A percentile compares a stretch with the other conserved stretches of the same genome.
Evolutionary conservation across 2,113 vertebrate species (phyloP).

Genomic region (Nesoenas mayeri): DNA sequence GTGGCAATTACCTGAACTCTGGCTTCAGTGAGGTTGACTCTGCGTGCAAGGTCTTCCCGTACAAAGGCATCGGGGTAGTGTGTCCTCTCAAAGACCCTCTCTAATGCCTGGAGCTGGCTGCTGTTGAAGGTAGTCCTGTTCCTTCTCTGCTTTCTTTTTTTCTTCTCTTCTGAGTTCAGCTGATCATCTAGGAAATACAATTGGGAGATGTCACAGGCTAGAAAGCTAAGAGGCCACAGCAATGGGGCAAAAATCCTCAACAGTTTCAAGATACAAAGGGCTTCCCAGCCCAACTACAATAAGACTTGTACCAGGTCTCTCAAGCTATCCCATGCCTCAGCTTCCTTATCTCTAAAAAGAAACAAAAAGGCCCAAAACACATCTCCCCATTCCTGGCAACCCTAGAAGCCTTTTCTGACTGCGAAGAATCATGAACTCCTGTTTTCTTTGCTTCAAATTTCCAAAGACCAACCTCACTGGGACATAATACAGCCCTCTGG

Average conservation of each 20-base stretch:
- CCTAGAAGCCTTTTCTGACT: neutral
- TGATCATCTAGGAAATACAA: conserved; percentile 85
- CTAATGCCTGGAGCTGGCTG: conserved; percentile 95
- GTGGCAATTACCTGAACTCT: conserved; percentile 87
- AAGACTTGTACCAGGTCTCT: neutral
- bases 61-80: conserved; percentile 99
- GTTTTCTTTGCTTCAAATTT: neutral
- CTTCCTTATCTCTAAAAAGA: neutral
- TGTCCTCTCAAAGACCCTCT: conserved; percentile 96
- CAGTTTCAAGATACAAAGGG: neutral
- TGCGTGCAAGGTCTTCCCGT: conserved; percentile 93
- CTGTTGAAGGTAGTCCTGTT: conserved; percentile 98
- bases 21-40: conserved; percentile 97
- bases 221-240: neutral
- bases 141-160: conserved; percentile 95
- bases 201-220: neutral
- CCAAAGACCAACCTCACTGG: neutral
- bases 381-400: neutral
- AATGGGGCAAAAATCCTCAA: neutral
- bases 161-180: conserved; percentile 95
- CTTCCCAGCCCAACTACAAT: accelerated
- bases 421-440: neutral
- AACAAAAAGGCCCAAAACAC: neutral
- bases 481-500: neutral
- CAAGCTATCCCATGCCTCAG: neutral